Conservation (phyloP, 2,113 vertebrate genomes). For the Aepyceros melampus region DNA sequence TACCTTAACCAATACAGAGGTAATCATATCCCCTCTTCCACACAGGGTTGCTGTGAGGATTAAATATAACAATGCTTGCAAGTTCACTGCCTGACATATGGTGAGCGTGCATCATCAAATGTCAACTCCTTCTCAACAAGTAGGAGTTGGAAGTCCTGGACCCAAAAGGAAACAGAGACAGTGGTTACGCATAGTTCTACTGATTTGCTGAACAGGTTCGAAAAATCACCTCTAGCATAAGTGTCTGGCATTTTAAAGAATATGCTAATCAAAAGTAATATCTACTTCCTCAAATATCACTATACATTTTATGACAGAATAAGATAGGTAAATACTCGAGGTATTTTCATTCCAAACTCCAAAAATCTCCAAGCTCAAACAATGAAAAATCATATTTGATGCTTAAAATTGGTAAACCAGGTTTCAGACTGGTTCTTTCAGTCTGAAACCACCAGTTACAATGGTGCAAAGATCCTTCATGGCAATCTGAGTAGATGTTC, state of each 20-base stretch:
- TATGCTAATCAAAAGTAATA: conserved; percentile 54
- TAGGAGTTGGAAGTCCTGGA: neutral
- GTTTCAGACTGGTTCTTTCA: neutral
- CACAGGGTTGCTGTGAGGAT: neutral
- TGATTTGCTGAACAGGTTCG: neutral
- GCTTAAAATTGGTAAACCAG: neutral
- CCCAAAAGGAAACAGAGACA: neutral
- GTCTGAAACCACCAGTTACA: neutral
- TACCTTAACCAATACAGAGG: neutral
- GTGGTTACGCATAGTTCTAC: neutral
- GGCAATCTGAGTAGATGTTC: neutral
- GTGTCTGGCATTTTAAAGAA: conserved; percentile 50
- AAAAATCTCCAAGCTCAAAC: neutral
- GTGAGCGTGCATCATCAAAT: neutral
- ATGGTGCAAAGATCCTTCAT: neutral
- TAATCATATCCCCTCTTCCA: neutral
- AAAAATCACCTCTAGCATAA: neutral
- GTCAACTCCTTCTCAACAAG: neutral
- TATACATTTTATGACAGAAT: conserved; percentile 61
- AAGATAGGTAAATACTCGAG: neutral
- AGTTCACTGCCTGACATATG: neutral
- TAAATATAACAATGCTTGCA: no score
- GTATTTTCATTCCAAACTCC: neutral
- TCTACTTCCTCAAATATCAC: conserved; percentile 32
- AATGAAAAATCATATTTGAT: conserved; percentile 37